Percentiles rank a stretch among this genome's conserved stretches.
Evolutionary conservation across 1,140 invertebrate species (phyloP).

Genomic region (Caerostris extrusa): DNA sequence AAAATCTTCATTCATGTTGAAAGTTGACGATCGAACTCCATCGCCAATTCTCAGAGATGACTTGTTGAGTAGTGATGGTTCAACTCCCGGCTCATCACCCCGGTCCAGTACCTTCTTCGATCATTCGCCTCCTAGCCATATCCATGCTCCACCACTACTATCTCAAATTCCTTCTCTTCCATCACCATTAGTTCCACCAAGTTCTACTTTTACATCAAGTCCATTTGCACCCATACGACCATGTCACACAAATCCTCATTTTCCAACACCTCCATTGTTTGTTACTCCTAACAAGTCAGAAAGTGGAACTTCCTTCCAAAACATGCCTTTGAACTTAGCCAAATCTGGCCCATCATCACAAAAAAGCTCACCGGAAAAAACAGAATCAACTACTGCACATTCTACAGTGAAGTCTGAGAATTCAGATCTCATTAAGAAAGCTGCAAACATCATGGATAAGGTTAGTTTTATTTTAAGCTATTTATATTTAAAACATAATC

Average conservation of each 20-base stretch:
- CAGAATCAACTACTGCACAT: neutral
- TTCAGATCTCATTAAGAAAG: constrained; percentile 70
- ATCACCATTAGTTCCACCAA: constrained; percentile 68
- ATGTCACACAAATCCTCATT: constrained; percentile 63
- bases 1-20: constrained; percentile 51
- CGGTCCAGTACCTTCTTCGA: constrained; percentile 41
- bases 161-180: constrained; percentile 47
- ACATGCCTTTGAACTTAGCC: constrained; percentile 71
- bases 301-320: constrained; percentile 53
- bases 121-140: constrained; percentile 8
- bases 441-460: constrained; percentile 65
- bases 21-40: constrained; percentile 69
- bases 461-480: constrained; percentile 30
- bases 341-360: constrained; percentile 70
- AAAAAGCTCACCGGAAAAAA: constrained; percentile 71
- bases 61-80: constrained; percentile 66
- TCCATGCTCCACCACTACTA: constrained; percentile 44
- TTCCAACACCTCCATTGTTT: constrained; percentile 77
- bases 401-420: constrained; percentile 40
- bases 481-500: neutral
- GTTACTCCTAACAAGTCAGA: constrained; percentile 56
- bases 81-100: constrained; percentile 51
- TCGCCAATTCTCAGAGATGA: constrained; percentile 68
- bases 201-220: constrained; percentile 15
- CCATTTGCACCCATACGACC: constrained; percentile 64